These are phyloP conservation scores for Megaceryle maxima DNA, from an alignment of 2,113 vertebrate species.

Conservation along the genomic window DNA sequence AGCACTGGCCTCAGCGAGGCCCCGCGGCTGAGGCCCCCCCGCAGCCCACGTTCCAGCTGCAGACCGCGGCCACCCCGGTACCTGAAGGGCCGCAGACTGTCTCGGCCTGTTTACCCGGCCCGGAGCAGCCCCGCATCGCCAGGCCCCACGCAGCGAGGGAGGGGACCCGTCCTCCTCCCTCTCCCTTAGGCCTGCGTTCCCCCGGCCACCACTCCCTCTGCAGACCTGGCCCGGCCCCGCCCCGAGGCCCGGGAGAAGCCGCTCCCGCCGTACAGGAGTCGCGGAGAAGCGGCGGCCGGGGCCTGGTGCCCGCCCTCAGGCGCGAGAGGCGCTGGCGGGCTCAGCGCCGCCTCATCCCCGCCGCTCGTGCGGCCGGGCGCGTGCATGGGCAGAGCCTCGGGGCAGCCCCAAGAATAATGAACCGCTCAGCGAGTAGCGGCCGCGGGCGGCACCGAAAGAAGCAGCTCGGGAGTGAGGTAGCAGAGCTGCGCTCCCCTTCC, in stretches of 20 bases:
- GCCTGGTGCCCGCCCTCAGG: neutral
- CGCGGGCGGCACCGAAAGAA: too few relatives aligned
- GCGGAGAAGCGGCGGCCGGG: too few relatives aligned
- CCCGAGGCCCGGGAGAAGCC: neutral
- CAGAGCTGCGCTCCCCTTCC: too few relatives aligned
- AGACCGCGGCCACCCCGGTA: neutral
- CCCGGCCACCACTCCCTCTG: neutral
- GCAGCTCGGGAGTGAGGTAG: too few relatives aligned
- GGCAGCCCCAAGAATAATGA: too few relatives aligned
- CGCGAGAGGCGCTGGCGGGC: neutral
- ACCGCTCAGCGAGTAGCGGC: too few relatives aligned
- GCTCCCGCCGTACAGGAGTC: neutral
- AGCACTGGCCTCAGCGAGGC: neutral
- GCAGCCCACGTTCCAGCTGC: neutral
- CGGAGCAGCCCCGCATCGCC: neutral
- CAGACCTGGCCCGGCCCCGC: neutral
- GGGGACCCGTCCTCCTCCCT: neutral
- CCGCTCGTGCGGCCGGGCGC: too few relatives aligned
- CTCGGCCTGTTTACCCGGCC: too few relatives aligned
- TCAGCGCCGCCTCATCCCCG: neutral
- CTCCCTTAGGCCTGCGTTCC: neutral
- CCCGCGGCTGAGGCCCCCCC: neutral
- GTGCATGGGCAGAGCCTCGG: too few relatives aligned
- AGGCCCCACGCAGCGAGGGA: neutral
- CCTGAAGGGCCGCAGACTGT: neutral